phyloP scores from a whole-genome alignment of 2,888 invertebrate species.

The Nomada fabriciana region DNA sequence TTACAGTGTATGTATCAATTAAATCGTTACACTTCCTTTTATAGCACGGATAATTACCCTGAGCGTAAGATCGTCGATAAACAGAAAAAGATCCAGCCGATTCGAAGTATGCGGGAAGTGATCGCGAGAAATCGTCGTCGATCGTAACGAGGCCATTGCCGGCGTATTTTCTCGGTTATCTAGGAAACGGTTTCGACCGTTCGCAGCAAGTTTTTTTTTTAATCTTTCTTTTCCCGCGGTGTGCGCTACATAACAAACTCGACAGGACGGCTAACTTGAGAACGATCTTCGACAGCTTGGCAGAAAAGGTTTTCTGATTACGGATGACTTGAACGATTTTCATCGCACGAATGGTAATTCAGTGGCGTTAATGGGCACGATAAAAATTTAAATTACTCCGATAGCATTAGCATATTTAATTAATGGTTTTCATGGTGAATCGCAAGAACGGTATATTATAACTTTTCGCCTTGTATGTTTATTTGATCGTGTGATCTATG shows the following conservation, averaged over 20 bases:
- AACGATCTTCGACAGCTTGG: neutral
- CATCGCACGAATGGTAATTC: neutral
- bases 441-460: too few species aligned
- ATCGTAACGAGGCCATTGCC: conserved; percentile 69
- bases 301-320: neutral
- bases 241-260: conserved; percentile 48
- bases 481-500: too few species aligned
- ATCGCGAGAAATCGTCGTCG: conserved; percentile 66
- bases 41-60: conserved; percentile 9
- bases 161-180: conserved; percentile 69
- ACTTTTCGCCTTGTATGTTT: too few species aligned
- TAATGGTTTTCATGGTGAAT: too few species aligned
- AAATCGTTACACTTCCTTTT: conserved; percentile 27
- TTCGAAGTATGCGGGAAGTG: conserved; percentile 70
- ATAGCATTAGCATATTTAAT: too few species aligned
- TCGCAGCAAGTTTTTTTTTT: conserved; percentile 31
- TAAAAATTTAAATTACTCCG: neutral
- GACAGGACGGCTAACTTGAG: conserved; percentile 12
- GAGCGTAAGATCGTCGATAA: neutral
- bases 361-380: neutral
- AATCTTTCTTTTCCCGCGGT: conserved; percentile 23
- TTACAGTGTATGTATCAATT: conserved; percentile 4
- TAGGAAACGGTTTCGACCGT: conserved; percentile 61
- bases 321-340: conserved; percentile 3
- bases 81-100: conserved; percentile 54